These are phyloP conservation scores for Buphagus erythrorhynchus DNA, from an alignment of 2,797 vertebrate genomes.

Conservation along the genomic window DNA sequence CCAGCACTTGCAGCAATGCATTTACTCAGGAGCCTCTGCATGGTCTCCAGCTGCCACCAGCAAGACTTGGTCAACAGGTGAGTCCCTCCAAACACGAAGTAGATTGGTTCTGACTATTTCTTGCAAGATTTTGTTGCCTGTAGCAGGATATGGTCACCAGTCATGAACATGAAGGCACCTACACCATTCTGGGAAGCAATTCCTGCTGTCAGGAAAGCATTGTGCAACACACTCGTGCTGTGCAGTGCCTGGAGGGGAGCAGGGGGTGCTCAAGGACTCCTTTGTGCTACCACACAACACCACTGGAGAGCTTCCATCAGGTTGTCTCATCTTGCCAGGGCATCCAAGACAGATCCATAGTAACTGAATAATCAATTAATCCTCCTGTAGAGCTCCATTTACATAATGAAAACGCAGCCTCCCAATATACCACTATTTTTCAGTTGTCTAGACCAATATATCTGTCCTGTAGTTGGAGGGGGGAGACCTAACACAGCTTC, in stretches of 20 bases:
- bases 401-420: slow-evolving; percentile 78
- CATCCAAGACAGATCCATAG: slow-evolving; percentile 69
- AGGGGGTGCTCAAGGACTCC: neutral
- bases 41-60: neutral
- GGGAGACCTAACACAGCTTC: slow-evolving; percentile 71
- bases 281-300: slow-evolving; percentile 29
- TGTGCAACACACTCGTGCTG: fast-evolving
- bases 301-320: slow-evolving; percentile 51
- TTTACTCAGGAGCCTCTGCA: neutral
- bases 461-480: slow-evolving; percentile 54
- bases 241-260: neutral
- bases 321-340: slow-evolving; percentile 69
- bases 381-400: slow-evolving; percentile 77
- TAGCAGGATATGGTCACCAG: neutral
- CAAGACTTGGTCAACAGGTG: neutral
- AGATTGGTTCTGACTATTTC: neutral
- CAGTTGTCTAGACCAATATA: slow-evolving; percentile 79
- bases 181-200: neutral
- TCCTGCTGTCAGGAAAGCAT: neutral
- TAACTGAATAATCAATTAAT: slow-evolving; percentile 81
- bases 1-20: neutral
- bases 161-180: neutral
- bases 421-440: slow-evolving; percentile 73
- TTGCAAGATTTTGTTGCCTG: neutral
- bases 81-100: neutral